Evolutionary conservation across 2,113 vertebrate species (phyloP), one percentile per base, ranked within the genome.

Genomic region (Pholis gunnellus): DNA sequence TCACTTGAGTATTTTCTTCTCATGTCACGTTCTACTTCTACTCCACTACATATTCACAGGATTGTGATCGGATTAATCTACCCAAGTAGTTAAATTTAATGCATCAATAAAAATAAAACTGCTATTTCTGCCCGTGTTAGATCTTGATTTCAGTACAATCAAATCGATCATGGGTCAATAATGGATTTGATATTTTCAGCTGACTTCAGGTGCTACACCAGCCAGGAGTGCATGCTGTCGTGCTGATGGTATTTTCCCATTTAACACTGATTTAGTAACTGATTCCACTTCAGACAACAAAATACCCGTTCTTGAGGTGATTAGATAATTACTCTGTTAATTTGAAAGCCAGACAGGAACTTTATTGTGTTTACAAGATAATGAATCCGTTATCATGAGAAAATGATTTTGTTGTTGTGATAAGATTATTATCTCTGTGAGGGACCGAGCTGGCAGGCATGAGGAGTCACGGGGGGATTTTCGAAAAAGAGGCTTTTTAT

Each of bases 371-470:
- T 72, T 63, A 64, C 78, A 31, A 31, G 66, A 54, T 36, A 44
- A 59, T 46, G 3, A 57, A 67, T n/a, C 36, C 15, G 20, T 29
- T 34, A 46, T 77, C 38, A 34, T 34, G 50, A 59, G 64, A 31
- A 59, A 57, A n/a, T 77, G 4, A 68, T 34, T 46, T 31, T 59
- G 40, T 57, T 68, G 75, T 46, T 77, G 9, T 7, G 25, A 50
- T 29, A 31, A 25, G 38, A 59, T 68, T 11, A 34, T 46, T 46
- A 72, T 54, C 67, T 70, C 67, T 52, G 67, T 36, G 67, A 52
- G 48, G 67, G 46, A 36, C 48, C 31, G 20, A 70, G 67, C 66
- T 31, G 66, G 17, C 27, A 68, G 66, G 42, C 29, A 70, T 15
- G 42, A 36, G 6, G 67, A 70, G 29, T n/a, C 46, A 22, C 67